Evolutionary conservation across 2,888 invertebrate genomes (phyloP).

Genomic region (Malthinus seriepunctatus): DNA sequence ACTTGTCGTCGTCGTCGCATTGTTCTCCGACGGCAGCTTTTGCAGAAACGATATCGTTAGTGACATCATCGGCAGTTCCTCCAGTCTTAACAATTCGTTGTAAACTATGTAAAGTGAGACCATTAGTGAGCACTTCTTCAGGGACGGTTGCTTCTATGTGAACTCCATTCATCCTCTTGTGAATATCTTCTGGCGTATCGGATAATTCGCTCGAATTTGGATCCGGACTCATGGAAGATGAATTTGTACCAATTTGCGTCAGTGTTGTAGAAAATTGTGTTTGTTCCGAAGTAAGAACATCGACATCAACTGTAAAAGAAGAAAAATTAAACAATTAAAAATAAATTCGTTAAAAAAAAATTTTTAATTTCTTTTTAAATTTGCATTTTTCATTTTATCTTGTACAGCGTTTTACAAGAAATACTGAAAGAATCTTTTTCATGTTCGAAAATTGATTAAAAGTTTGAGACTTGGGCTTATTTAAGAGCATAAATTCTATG

Average conservation of each 20-base stretch:
- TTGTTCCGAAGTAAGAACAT: conserved; percentile 38
- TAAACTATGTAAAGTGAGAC: conserved; percentile 40
- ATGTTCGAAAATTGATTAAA: conserved; percentile 56
- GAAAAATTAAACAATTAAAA: background rate
- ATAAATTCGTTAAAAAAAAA: background rate
- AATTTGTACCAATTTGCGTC: conserved; percentile 38
- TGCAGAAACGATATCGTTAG: conserved; percentile 39
- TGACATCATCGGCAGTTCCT: conserved; percentile 41
- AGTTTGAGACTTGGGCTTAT: conserved; percentile 53
- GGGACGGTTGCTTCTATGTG: conserved; percentile 42
- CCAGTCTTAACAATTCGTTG: conserved; percentile 40
- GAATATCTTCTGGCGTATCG: conserved; percentile 34
- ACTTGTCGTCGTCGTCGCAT: conserved; percentile 50
- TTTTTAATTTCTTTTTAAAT: background rate
- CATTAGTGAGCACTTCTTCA: conserved; percentile 40
- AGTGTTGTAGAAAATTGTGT: conserved; percentile 39
- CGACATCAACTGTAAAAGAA: conserved; percentile 48
- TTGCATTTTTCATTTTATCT: conserved; percentile 22
- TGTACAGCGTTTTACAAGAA: conserved; percentile 28
- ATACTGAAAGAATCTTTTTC: conserved; percentile 50
- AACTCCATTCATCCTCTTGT: conserved; percentile 36
- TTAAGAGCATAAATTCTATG: conserved; percentile 57
- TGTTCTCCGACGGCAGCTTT: conserved; percentile 44
- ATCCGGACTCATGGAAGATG: conserved; percentile 47
- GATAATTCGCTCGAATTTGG: conserved; percentile 49